Evolutionary conservation across 2,888 invertebrate genomes (phyloP), one percentile per base, ranked within the genome.

Genomic region (Xestia ashworthii): DNA sequence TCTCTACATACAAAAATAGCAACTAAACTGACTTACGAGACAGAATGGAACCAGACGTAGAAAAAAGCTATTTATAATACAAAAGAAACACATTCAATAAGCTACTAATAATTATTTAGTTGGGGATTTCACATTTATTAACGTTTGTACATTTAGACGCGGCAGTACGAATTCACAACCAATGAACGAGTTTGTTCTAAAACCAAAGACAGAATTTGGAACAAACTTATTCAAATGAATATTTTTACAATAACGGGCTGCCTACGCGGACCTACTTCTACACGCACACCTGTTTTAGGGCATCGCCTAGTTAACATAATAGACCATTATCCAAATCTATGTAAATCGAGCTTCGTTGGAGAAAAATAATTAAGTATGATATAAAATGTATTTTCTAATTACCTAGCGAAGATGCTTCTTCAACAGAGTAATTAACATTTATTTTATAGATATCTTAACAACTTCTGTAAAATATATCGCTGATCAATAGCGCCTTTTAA

Each of bases 401-500:
- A 32, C 32, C 32, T 32, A 66, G 22, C 14, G 44, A 44, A 70
- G 14, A 50, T 65, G n/a, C 60, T 71, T 60, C 66, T 69, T 80
- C 19, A 70, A 76, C 76, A 71, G 22, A 71, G 53, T 73, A 44
- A 72, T 73, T 70, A 75, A 60, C 41, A 60, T 79, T 79, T 53
- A 79, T 66, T 55, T 65, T 48, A 65, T 44, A 48, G 19, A 71
- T 65, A 74, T 72, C 66, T 79, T 64, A 53, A 75, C 58, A 81
- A 66, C 44, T 71, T 72, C 67, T 67, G 72, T 71, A 80, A 58
- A 79, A 80, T 81, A 80, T 60, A 71, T 58, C 46, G 46, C 32
- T 73, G 11, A 70, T 82, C 64, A 80, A 83, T 71, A 83, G 48
- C 64, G 58, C 48, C 53, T 83, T 71, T 71, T 74, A 60, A 74